phyloP scores from a whole-genome alignment of 2,888 invertebrate genomes.

The Syrphus vitripennis region DNA sequence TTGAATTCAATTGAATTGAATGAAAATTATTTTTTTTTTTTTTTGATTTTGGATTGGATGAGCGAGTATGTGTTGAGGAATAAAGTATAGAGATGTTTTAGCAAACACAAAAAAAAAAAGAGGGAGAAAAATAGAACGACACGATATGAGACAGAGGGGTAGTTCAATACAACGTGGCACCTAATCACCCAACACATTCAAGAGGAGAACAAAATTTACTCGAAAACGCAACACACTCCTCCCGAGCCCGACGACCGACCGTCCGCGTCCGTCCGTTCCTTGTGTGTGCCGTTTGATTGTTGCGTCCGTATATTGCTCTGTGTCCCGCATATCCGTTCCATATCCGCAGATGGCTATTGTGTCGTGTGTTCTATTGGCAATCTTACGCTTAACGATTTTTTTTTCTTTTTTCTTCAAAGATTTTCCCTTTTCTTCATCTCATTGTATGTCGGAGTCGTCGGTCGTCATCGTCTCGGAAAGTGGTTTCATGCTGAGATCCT shows the following conservation, averaged over 20 bases:
- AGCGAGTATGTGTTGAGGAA: conserved; percentile 10
- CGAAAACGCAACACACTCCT: conserved; percentile 3
- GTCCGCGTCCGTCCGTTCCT: neutral
- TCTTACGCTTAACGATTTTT: conserved; percentile 25
- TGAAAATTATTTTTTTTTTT: conserved; percentile 42
- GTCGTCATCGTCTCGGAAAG: conserved; percentile 14
- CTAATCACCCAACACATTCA: conserved; percentile 54
- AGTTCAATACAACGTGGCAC: conserved; percentile 35
- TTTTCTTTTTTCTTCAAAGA: neutral
- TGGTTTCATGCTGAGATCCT: conserved; percentile 51
- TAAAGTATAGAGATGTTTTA: conserved; percentile 6
- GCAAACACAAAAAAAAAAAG: neutral
- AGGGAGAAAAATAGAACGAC: conserved; percentile 23
- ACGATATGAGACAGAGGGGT: conserved; percentile 40
- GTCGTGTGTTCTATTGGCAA: conserved; percentile 39
- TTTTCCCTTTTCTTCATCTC: conserved; percentile 3
- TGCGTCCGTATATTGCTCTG: neutral
- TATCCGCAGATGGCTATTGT: conserved; percentile 36
- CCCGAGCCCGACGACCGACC: neutral
- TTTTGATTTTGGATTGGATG: neutral
- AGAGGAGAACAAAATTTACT: neutral
- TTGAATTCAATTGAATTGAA: conserved; percentile 71
- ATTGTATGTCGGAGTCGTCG: too few relatives aligned
- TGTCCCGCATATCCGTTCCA: conserved; percentile 20
- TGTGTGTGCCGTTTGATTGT: neutral